These are phyloP conservation scores for Onychomys torridus DNA, from an alignment of 2,797 vertebrate species.

Conservation along the genomic window DNA sequence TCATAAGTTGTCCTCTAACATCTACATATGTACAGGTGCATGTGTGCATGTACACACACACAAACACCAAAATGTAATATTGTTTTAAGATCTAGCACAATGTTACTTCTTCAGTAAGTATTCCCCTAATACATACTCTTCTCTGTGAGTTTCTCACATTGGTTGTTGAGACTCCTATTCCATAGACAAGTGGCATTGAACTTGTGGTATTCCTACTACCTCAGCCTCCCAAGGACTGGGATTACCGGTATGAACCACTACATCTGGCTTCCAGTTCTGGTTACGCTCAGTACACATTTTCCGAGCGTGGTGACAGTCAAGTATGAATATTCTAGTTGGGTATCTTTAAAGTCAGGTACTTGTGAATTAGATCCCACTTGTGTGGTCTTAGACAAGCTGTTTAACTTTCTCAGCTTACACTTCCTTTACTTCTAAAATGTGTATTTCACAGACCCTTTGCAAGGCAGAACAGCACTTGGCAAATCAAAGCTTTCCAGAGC, in stretches of 20 bases:
- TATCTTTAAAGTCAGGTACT: not conserved
- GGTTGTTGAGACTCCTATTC: not conserved
- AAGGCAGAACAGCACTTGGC: not conserved
- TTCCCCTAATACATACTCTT: not conserved
- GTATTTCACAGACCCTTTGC: not conserved
- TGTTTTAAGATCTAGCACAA: not conserved
- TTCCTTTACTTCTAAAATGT: slow-evolving; percentile 30
- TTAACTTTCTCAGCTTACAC: not conserved
- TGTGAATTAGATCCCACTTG: not conserved
- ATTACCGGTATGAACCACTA: too few relatives aligned
- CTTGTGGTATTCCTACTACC: not conserved
- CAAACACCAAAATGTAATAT: not conserved
- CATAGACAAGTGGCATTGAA: not conserved
- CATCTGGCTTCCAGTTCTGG: not conserved
- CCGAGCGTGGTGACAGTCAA: not conserved
- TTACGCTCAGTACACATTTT: not conserved
- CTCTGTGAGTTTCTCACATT: not conserved
- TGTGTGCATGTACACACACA: not conserved
- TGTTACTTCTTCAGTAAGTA: not conserved
- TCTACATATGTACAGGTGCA: not conserved
- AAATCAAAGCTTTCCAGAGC: not conserved
- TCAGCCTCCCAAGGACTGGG: not conserved
- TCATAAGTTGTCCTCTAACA: not conserved
- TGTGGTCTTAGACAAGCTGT: not conserved
- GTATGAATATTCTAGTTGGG: not conserved